A percentile compares a stretch with the other conserved stretches of the same genome.
Evolutionary conservation across 2,113 vertebrate genomes (phyloP).

Genomic region (Indri indri): DNA sequence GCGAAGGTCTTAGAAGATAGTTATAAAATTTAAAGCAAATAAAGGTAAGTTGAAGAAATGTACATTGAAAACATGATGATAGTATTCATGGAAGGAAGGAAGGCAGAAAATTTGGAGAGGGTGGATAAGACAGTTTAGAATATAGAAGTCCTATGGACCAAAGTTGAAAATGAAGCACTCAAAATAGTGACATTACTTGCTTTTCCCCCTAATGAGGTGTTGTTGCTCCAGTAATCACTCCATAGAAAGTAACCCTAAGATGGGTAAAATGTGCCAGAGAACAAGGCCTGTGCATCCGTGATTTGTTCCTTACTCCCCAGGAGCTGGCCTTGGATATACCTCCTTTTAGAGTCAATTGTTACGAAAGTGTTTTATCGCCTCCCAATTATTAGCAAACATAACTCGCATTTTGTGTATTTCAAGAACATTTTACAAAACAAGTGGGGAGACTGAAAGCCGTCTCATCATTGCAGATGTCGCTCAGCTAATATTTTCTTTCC

Average conservation of each 20-base stretch:
- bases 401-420: neutral
- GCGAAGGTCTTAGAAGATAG: neutral
- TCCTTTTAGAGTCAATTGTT: neutral
- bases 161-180: neutral
- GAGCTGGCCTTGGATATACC: neutral
- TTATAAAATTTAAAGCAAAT: neutral
- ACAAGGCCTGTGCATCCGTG: rapidly evolving
- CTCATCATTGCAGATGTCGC: rapidly evolving
- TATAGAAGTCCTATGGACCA: neutral
- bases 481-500: neutral
- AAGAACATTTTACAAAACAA: rapidly evolving
- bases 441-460: rapidly evolving
- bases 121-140: neutral
- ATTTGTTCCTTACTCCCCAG: neutral
- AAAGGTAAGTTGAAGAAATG: neutral
- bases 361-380: neutral
- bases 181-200: neutral
- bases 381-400: neutral
- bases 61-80: neutral
- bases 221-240: neutral
- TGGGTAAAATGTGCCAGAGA: neutral
- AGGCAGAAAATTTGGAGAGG: neutral
- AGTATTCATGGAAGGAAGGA: neutral
- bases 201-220: neutral
- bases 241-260: neutral